These are phyloP conservation scores for Morone chrysops DNA, from an alignment of 2,113 vertebrate genomes.

Conservation along the genomic window DNA sequence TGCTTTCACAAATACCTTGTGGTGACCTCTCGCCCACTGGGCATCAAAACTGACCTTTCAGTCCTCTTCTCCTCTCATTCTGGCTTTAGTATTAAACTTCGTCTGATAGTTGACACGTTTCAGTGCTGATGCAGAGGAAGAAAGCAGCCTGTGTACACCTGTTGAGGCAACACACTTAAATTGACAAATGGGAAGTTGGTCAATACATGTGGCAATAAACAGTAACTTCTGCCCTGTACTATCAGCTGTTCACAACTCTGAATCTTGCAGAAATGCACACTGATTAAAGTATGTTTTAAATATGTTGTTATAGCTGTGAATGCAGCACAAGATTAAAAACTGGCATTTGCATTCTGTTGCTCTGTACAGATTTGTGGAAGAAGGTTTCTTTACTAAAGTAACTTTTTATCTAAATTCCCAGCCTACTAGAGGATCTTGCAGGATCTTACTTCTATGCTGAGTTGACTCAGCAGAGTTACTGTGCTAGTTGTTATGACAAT, in stretches of 20 bases:
- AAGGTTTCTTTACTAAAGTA: background rate
- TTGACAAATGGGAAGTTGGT: conserved; percentile 50
- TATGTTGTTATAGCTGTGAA: background rate
- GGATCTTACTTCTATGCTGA: background rate
- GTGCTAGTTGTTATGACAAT: background rate
- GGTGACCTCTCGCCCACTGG: conserved; percentile 1
- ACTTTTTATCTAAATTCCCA: background rate
- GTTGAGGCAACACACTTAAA: conserved; percentile 9
- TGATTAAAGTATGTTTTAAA: background rate
- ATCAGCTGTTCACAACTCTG: background rate
- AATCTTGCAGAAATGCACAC: background rate
- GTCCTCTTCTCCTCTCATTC: background rate
- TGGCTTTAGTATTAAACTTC: background rate
- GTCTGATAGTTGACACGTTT: background rate
- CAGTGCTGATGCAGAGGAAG: background rate
- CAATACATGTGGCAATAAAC: conserved; percentile 31
- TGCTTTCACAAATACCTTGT: background rate
- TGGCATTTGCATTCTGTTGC: too few relatives aligned
- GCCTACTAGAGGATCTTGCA: background rate
- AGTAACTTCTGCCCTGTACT: background rate
- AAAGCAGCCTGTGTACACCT: background rate
- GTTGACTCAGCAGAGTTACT: background rate
- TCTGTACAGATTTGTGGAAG: background rate
- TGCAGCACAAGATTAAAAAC: background rate
- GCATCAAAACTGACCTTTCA: background rate